These are phyloP conservation scores for Endotricha flammealis DNA, from an alignment of 2,888 invertebrate species.

Conservation along the genomic window DNA sequence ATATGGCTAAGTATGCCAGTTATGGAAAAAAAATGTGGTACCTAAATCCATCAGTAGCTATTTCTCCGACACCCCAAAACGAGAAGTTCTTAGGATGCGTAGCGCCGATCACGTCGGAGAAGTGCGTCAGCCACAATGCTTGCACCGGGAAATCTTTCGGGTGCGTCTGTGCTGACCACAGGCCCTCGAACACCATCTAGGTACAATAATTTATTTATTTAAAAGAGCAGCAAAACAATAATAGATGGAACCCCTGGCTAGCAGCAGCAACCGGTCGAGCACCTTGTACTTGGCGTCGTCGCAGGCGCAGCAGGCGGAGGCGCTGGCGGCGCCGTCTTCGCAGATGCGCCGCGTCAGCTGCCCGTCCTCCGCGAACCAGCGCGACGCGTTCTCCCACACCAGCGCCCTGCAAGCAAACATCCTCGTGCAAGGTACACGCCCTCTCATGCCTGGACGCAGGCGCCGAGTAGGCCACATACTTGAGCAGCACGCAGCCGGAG, in stretches of 20 bases:
- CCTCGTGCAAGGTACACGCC: not conserved
- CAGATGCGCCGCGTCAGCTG: slow-evolving; percentile 88
- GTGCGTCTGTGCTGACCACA: slow-evolving; percentile 97
- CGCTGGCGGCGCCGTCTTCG: slow-evolving; percentile 81
- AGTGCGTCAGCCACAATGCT: slow-evolving; percentile 94
- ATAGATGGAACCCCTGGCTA: slow-evolving; percentile 10
- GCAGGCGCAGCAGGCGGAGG: slow-evolving; percentile 90
- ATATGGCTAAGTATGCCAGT: no score
- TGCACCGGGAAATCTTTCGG: slow-evolving; percentile 95
- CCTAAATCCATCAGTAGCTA: slow-evolving; percentile 93
- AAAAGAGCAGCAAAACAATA: no score
- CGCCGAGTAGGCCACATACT: slow-evolving; percentile 67
- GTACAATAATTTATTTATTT: no score
- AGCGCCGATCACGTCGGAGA: slow-evolving; percentile 97
- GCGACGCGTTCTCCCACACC: slow-evolving; percentile 86
- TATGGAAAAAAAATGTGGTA: slow-evolving; percentile 37
- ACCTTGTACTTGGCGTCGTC: slow-evolving; percentile 97
- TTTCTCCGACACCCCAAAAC: slow-evolving; percentile 94
- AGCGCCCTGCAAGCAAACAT: slow-evolving; percentile 81
- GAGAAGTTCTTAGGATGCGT: slow-evolving; percentile 92
- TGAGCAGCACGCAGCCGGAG: slow-evolving; percentile 91
- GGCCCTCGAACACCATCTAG: slow-evolving; percentile 91
- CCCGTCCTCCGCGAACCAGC: slow-evolving; percentile 95
- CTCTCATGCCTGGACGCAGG: not conserved
- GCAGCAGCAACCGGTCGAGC: no score